phyloP scores from a whole-genome alignment of 2,888 invertebrate genomes.

The Kuschelorhynchus macadamiae region DNA sequence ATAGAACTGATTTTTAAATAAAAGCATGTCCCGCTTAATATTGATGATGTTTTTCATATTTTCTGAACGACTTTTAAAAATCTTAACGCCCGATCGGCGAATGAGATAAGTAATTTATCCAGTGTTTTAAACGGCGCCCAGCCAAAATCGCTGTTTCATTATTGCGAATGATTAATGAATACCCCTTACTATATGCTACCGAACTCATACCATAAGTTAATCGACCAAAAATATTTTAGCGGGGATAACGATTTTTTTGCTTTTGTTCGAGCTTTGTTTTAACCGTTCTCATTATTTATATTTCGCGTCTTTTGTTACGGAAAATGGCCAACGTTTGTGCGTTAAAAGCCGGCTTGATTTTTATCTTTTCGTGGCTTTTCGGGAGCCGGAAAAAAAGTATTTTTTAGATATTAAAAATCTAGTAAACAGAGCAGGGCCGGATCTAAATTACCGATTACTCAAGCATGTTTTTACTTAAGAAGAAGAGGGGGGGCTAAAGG shows the following conservation, averaged over 20 bases:
- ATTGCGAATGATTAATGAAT: conserved; percentile 61
- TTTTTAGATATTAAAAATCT: too few species aligned
- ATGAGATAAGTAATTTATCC: conserved; percentile 49
- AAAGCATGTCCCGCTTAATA: conserved; percentile 24
- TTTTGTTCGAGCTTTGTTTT: conserved; percentile 39
- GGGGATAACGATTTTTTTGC: conserved; percentile 43
- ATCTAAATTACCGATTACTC: too few species aligned
- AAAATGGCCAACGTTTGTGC: conserved; percentile 15
- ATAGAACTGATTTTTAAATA: too few species aligned
- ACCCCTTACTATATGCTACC: conserved; percentile 58
- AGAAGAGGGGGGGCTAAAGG: too few species aligned
- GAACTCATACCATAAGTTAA: conserved; percentile 62
- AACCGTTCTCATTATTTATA: conserved; percentile 35
- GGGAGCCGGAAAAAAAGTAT: too few species aligned
- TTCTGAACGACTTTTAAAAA: conserved; percentile 53
- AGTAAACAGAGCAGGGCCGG: too few species aligned
- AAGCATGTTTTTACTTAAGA: too few species aligned
- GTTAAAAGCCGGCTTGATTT: neutral
- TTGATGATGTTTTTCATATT: conserved; percentile 51
- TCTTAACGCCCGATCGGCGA: conserved; percentile 50
- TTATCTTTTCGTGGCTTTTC: neutral
- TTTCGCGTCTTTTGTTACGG: conserved; percentile 28
- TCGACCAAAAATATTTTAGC: conserved; percentile 60
- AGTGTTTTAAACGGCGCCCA: conserved; percentile 43
- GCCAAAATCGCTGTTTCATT: conserved; percentile 59